Evolutionary conservation across 2,888 invertebrate genomes (phyloP).

Genomic region (Leucophenga montana): DNA sequence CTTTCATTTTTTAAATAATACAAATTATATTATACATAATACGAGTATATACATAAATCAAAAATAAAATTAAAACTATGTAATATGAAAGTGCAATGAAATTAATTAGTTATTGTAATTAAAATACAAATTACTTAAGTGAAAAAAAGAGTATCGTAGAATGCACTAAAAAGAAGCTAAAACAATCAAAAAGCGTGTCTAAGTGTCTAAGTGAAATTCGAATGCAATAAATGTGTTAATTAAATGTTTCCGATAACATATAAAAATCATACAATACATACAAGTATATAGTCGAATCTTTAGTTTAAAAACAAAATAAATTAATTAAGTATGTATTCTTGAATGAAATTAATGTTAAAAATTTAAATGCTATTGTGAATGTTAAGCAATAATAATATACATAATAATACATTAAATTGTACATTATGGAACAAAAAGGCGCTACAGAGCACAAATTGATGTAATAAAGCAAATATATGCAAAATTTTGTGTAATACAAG

Average conservation of each 20-base stretch:
- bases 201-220: background rate
- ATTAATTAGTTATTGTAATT: background rate
- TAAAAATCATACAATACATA: conserved; percentile 30
- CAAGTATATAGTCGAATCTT: background rate
- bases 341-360: too few relatives aligned
- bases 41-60: background rate
- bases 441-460: too few relatives aligned
- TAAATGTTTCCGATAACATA: conserved; percentile 59
- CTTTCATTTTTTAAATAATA: conserved; percentile 47
- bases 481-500: too few relatives aligned
- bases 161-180: conserved; percentile 2
- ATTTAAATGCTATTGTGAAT: too few relatives aligned
- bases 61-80: background rate
- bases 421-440: too few relatives aligned
- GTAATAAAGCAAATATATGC: too few relatives aligned
- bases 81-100: too few relatives aligned
- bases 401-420: too few relatives aligned
- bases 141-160: conserved; percentile 5
- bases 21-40: background rate
- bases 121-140: too few relatives aligned
- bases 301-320: conserved; percentile 30
- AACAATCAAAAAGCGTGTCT: conserved; percentile 6
- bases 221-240: conserved; percentile 55
- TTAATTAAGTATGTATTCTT: background rate
- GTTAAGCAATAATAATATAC: too few relatives aligned